Evolutionary conservation across 1,140 invertebrate genomes (phyloP).

Genomic region (Pseudomyrmex pallidus): DNA sequence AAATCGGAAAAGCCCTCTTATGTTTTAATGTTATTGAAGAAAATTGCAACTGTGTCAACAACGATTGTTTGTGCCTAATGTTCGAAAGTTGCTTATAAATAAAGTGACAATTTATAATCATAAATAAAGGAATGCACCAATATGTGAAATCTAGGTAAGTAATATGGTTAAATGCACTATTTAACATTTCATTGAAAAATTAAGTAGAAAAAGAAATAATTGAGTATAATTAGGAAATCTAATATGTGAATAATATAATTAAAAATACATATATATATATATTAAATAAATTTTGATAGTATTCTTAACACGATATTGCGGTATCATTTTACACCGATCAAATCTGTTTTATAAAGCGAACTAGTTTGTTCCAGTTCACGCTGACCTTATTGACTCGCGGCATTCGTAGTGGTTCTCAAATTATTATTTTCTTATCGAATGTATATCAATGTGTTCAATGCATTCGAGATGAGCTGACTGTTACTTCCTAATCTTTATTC

Average conservation of each 20-base stretch:
- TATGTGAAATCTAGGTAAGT: slow-evolving; percentile 72
- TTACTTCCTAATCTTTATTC: slow-evolving; percentile 24
- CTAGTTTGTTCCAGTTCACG: slow-evolving; percentile 70
- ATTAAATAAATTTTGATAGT: slow-evolving; percentile 8
- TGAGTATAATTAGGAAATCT: background rate
- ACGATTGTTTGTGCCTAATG: background rate
- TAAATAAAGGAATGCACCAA: slow-evolving; percentile 65
- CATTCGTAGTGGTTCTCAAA: slow-evolving; percentile 70
- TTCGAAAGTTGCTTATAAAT: background rate
- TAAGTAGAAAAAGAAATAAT: background rate
- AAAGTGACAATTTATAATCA: slow-evolving; percentile 2
- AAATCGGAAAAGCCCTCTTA: background rate
- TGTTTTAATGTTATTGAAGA: background rate
- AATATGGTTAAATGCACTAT: background rate
- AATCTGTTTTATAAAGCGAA: slow-evolving; percentile 59
- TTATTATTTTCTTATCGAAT: slow-evolving; percentile 12
- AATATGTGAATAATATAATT: background rate
- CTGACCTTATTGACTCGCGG: slow-evolving; percentile 70
- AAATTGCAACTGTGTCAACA: background rate
- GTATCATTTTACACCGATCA: slow-evolving; percentile 30
- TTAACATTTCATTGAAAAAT: background rate
- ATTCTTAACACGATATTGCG: slow-evolving; percentile 44
- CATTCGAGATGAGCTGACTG: background rate
- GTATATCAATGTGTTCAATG: background rate
- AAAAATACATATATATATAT: background rate